Evolutionary conservation across 2,888 invertebrate species (phyloP).

Genomic region (Nymphalis polychloros): DNA sequence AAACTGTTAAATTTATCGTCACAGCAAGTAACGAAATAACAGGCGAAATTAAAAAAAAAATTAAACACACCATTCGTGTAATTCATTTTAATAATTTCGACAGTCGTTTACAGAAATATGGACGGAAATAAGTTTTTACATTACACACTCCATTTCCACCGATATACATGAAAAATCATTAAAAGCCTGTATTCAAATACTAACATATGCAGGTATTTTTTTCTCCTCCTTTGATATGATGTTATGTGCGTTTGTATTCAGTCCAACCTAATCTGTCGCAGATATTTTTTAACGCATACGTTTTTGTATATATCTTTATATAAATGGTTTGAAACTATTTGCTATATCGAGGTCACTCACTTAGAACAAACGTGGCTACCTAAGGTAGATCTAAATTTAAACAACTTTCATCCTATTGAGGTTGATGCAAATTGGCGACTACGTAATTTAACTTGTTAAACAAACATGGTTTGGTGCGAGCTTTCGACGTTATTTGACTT

Average conservation of each 20-base stretch:
- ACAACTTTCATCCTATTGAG: conserved; percentile 47
- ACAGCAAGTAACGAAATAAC: conserved; percentile 13
- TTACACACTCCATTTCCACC: neutral
- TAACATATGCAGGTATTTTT: no score
- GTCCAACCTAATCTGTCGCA: no score
- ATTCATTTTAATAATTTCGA: neutral
- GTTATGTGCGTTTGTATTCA: no score
- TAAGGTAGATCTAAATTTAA: conserved; percentile 41
- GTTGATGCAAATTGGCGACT: conserved; percentile 42
- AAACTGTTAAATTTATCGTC: conserved; percentile 30
- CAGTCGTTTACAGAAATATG: neutral
- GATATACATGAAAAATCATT: neutral
- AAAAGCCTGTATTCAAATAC: no score
- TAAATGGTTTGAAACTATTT: neutral
- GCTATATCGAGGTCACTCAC: neutral
- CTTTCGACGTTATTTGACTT: conserved; percentile 46
- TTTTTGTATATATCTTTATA: neutral
- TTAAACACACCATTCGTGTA: conserved; percentile 11
- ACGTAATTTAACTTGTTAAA: conserved; percentile 47
- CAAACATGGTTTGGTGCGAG: conserved; percentile 25
- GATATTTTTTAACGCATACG: neutral
- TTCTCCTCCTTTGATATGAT: no score
- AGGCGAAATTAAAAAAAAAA: conserved; percentile 15
- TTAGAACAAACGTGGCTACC: neutral
- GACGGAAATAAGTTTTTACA: neutral